A percentile compares a stretch with the other conserved stretches of the same genome.
Conservation (phyloP, 1,140 invertebrate species). For the Prorops nasuta region DNA sequence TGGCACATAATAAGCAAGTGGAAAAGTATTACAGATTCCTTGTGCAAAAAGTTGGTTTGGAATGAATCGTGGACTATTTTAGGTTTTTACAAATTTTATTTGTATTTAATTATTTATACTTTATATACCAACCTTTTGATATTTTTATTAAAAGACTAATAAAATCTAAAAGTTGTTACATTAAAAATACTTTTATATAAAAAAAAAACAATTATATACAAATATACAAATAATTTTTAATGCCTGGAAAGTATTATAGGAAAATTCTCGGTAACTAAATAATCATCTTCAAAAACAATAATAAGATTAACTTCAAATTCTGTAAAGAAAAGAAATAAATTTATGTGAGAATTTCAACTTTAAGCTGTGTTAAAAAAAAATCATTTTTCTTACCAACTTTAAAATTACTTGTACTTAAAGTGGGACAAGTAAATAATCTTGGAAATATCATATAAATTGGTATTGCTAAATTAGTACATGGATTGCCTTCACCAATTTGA, state of each 20-base stretch:
- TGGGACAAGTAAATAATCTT: conserved; percentile 91
- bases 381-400: conserved; percentile 79
- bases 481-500: conserved; percentile 93
- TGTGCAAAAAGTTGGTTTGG: conserved; percentile 48
- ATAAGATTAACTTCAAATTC: conserved; percentile 96
- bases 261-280: conserved; percentile 95
- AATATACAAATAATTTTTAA: conserved; percentile 31
- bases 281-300: conserved; percentile 89
- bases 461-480: conserved; percentile 75
- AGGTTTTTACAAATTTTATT: conserved; percentile 6
- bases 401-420: conserved; percentile 87
- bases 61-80: conserved; percentile 21
- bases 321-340: conserved; percentile 60
- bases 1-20: conserved; percentile 51
- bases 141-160: neutral
- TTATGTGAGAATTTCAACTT: conserved; percentile 4
- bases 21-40: conserved; percentile 51
- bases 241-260: conserved; percentile 75
- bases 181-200: conserved; percentile 17
- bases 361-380: conserved; percentile 2
- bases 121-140: neutral
- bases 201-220: conserved; percentile 18
- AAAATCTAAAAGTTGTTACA: conserved; percentile 15
- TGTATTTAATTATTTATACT: neutral
- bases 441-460: conserved; percentile 97